A percentile compares a stretch with the other conserved stretches of the same genome.
Evolutionary conservation across 23 tunicate species (phyloP).

Genomic region (Trididemnum clinides): DNA sequence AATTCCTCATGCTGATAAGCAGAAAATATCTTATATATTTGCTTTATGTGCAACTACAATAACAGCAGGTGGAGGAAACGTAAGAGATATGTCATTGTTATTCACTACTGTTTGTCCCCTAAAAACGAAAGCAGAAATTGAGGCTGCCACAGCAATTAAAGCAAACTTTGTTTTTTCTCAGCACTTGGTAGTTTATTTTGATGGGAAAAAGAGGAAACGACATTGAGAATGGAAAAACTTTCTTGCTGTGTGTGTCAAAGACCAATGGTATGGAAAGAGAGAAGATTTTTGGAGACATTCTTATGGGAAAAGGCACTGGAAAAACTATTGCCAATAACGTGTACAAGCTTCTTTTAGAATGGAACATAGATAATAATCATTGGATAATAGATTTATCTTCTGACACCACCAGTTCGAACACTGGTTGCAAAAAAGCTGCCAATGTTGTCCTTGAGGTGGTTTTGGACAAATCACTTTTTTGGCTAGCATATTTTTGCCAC

Average conservation of each 20-base stretch:
- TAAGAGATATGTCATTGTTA: not conserved
- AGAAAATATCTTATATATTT: not conserved
- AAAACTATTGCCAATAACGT: not conserved
- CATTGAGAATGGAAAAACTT: not conserved
- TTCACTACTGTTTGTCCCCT: not conserved
- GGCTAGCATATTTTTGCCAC: not conserved
- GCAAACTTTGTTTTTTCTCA: not conserved
- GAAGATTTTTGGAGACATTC: not conserved
- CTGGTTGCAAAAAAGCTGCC: not conserved
- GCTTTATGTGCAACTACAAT: not conserved
- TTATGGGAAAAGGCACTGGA: not conserved
- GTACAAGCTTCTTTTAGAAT: not conserved
- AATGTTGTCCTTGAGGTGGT: not conserved
- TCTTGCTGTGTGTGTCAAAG: not conserved
- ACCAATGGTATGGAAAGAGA: not conserved
- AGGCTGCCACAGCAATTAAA: not conserved
- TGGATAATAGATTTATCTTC: not conserved
- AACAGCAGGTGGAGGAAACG: not conserved
- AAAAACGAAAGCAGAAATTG: not conserved
- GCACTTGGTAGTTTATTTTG: not conserved
- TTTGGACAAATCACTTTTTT: not conserved
- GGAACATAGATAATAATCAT: not conserved
- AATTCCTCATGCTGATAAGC: not conserved
- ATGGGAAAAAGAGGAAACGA: not conserved
- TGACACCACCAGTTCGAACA: not conserved